Evolutionary conservation across 2,797 vertebrate species (phyloP).

Genomic region (Falco cherrug): DNA sequence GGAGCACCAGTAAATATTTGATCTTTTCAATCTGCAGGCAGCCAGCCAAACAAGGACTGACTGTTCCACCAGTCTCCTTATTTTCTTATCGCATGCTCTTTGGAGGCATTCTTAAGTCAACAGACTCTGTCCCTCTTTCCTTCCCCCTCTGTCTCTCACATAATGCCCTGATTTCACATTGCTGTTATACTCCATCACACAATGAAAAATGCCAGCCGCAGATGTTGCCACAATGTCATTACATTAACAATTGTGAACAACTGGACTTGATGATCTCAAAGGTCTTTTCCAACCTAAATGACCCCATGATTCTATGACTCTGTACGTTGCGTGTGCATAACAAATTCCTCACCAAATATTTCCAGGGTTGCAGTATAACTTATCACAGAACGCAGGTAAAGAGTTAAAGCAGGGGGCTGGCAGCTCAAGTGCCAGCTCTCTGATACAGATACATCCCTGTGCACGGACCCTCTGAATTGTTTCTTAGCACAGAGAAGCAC

Average conservation of each 20-base stretch:
- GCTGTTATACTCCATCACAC: neutral
- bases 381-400: neutral
- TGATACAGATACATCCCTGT: rapidly evolving
- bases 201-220: neutral
- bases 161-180: neutral
- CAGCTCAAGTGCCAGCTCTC: neutral
- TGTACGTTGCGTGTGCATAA: neutral
- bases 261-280: too few species aligned
- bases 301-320: too few species aligned
- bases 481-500: neutral
- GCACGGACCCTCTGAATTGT: neutral
- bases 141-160: neutral
- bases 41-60: slow-evolving; percentile 44
- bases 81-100: slow-evolving; percentile 57
- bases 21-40: slow-evolving; percentile 35
- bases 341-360: neutral
- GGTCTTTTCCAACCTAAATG: too few species aligned
- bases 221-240: neutral
- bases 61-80: slow-evolving; percentile 30
- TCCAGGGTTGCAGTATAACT: neutral
- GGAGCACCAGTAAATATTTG: slow-evolving; percentile 63
- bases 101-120: slow-evolving; percentile 48
- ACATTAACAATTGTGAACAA: too few species aligned
- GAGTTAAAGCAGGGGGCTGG: neutral
- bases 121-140: neutral